Conservation (phyloP, 2,797 vertebrate species). For the Heliangelus exortis region DNA sequence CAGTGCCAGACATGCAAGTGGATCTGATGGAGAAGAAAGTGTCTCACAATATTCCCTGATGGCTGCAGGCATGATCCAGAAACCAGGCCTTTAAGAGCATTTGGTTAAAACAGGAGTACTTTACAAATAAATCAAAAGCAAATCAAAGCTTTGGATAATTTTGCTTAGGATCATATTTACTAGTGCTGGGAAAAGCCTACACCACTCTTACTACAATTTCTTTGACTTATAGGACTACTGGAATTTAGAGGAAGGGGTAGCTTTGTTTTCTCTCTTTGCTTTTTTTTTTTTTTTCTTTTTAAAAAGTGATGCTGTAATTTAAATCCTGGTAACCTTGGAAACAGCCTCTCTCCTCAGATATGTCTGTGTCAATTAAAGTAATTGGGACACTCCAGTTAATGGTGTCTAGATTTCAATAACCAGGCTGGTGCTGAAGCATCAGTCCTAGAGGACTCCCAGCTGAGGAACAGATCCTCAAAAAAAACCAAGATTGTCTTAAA, state of each 20-base stretch:
- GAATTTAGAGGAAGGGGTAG: not conserved
- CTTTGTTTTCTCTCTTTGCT: not conserved
- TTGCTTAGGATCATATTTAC: not conserved
- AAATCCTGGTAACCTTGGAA: conserved; percentile 55
- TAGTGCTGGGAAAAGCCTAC: not conserved
- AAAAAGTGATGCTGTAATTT: conserved; percentile 12
- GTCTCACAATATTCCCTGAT: not conserved
- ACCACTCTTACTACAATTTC: not conserved
- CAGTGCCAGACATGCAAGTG: conserved; percentile 4
- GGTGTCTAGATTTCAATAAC: conserved; percentile 36
- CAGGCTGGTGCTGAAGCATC: not conserved
- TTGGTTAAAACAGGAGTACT: conserved; percentile 23
- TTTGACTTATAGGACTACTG: not conserved
- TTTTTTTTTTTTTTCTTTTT: not conserved
- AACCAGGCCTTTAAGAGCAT: not conserved
- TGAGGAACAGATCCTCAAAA: not conserved
- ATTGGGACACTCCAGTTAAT: conserved; percentile 62
- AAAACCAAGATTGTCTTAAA: not conserved
- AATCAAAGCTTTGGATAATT: not conserved
- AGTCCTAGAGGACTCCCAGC: conserved; percentile 5
- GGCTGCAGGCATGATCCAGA: conserved; percentile 7
- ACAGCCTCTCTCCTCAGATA: conserved; percentile 48
- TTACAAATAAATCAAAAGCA: not conserved
- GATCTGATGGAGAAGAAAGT: not conserved
- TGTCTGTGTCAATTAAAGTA: conserved; percentile 58